A percentile compares a stretch with the other conserved stretches of the same genome.
Conservation (phyloP, 2,888 invertebrate species). For the Chrysolina americana region DNA sequence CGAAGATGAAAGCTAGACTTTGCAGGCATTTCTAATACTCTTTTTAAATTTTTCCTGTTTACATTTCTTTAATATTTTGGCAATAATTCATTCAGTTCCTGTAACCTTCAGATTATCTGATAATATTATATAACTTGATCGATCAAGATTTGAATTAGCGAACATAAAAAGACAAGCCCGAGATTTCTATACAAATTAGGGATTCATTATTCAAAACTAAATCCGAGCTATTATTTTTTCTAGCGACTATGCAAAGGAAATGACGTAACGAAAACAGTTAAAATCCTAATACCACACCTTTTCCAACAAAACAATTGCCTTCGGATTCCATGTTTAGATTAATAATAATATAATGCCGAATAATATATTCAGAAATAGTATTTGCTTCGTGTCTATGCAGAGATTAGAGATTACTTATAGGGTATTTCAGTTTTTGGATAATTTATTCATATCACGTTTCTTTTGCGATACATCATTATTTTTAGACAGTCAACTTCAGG, state of each 20-base stretch:
- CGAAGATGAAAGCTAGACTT: too few species aligned
- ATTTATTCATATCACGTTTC: conserved; percentile 46
- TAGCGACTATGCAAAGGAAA: conserved; percentile 50
- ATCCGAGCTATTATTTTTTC: conserved; percentile 37
- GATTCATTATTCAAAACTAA: conserved; percentile 29
- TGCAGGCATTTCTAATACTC: too few species aligned
- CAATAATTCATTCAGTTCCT: background rate
- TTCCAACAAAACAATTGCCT: conserved; percentile 59
- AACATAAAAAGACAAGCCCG: background rate
- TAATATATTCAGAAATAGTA: conserved; percentile 54
- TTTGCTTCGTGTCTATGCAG: conserved; percentile 40
- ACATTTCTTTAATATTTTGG: background rate
- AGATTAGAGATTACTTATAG: conserved; percentile 46
- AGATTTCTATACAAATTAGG: background rate
- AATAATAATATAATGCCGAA: conserved; percentile 54
- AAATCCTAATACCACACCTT: conserved; percentile 58
- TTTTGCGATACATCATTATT: conserved; percentile 38
- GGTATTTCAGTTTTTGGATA: conserved; percentile 47
- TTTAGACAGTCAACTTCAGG: conserved; percentile 21
- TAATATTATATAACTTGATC: background rate
- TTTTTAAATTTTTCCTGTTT: background rate
- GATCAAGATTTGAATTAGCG: background rate
- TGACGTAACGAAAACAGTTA: conserved; percentile 58
- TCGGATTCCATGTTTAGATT: conserved; percentile 60
- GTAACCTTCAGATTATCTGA: background rate